Base-by-base conservation (phyloP, 2,113 vertebrate genomes). In the Siniperca knerii region DNA sequence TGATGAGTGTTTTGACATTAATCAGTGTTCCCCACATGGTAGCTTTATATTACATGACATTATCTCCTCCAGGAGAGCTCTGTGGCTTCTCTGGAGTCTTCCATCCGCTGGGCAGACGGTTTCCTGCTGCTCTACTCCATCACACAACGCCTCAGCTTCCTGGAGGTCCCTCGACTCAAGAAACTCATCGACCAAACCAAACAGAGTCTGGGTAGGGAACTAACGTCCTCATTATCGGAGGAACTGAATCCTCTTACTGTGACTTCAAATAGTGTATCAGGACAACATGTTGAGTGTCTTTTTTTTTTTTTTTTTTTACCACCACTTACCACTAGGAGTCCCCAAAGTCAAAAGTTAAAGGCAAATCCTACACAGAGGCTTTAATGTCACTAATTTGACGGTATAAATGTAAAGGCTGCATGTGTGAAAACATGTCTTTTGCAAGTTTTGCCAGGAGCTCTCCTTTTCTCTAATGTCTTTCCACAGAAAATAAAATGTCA, bases 71-170 rank as follows among this genome's bases (percentile, higher is more conserved):
- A 95, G 91, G 90, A 95, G 62, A 75, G 50, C 68, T 57, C 82
- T 0, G 44, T 7, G 69, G 68, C 83, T 20, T 87, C 94, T 52
- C 78, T 95, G 82, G 94, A 96, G 83, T 90, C 90, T 0, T 93
- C 93, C 54, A 95, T 96, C 77, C 92, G 90, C 84, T 96, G 95
- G 95, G 95, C 94, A 1, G 94, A 96, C 8, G 95, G 95, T 4
- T 96, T 96, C 78, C 92, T 96, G 50, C 91, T 96, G 60, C 90
- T 96, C 54, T 96, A 96, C 91, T 95, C 95, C 40, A 88, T 96
- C 86, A 96, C 93, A 0, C 94, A 96, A 0, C 93, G 93, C 61
- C 76, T 82, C 85, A 95, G 93, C 86, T 96, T 96, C 81, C 87
- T 93, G 82, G 92, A 94, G 33, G 88, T 96, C 57, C 85, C 94